These are phyloP conservation scores for Paracyclopina nana DNA, from an alignment of 1,140 invertebrate species.

Conservation along the genomic window DNA sequence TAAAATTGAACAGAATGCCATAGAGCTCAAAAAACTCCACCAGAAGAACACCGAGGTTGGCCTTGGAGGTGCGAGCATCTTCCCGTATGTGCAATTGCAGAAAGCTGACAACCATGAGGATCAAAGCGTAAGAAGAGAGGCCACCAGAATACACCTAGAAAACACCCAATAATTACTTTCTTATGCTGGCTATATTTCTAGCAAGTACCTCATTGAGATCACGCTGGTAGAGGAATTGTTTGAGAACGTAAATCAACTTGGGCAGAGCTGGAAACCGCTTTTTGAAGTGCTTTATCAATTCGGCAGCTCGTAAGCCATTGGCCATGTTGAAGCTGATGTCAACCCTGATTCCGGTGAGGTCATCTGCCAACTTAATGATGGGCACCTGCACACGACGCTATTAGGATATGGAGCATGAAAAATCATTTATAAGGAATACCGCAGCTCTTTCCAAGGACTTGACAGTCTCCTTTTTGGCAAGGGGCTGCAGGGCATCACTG, in stretches of 20 bases:
- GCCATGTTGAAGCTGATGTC: conserved; percentile 98
- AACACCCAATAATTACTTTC: neutral
- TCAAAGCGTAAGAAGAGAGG: conserved; percentile 94
- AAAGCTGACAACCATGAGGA: conserved; percentile 95
- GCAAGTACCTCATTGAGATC: conserved; percentile 83
- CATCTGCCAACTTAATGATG: conserved; percentile 92
- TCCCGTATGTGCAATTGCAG: conserved; percentile 60
- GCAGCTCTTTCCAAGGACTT: conserved; percentile 93
- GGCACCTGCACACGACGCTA: conserved; percentile 40
- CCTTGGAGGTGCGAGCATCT: conserved; percentile 28
- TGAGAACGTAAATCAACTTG: conserved; percentile 85
- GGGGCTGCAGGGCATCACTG: conserved; percentile 67
- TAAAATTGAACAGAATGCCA: conserved; percentile 87
- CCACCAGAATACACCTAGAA: conserved; percentile 73
- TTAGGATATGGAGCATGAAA: neutral
- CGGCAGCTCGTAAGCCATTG: conserved; percentile 81
- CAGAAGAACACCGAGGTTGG: conserved; percentile 77
- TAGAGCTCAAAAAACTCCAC: conserved; percentile 97
- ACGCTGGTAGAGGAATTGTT: conserved; percentile 88
- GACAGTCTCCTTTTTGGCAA: conserved; percentile 61
- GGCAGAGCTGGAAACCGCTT: conserved; percentile 59
- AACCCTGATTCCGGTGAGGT: conserved; percentile 71
- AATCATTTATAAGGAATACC: conserved; percentile 27
- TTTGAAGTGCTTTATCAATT: conserved; percentile 72
- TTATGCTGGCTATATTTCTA: neutral